phyloP scores from a whole-genome alignment of 2,888 invertebrate genomes.

The Ophioninae sp. region DNA sequence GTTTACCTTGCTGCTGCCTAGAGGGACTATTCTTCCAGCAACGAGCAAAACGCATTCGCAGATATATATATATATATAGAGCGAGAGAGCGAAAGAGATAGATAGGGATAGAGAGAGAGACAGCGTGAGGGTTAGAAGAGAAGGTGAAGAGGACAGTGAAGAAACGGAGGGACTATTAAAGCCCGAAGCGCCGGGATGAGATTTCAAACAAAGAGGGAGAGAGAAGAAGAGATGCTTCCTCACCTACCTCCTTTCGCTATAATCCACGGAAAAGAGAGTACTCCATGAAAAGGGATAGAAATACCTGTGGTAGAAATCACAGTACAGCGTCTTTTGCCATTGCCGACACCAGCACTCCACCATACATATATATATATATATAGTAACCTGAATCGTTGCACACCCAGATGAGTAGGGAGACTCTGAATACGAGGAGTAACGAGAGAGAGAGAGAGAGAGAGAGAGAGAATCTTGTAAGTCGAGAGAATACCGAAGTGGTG shows the following conservation, averaged over 20 bases:
- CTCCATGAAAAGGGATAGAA: constrained; percentile 1
- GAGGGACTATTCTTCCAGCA: constrained; percentile 26
- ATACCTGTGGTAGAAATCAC: constrained; percentile 5
- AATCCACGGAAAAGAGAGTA: constrained; percentile 28
- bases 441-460: too few species aligned
- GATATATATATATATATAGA: too few species aligned
- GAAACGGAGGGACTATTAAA: constrained; percentile 44
- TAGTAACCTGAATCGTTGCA: too few species aligned
- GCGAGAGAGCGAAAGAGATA: too few species aligned
- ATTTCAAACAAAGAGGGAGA: constrained; percentile 45
- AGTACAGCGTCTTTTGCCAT: constrained; percentile 43
- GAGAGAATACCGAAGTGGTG: neutral
- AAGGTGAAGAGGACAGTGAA: constrained; percentile 33
- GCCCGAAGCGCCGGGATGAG: constrained; percentile 44
- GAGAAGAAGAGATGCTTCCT: neutral
- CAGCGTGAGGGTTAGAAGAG: constrained; percentile 32
- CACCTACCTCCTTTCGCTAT: neutral
- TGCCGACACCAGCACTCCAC: constrained; percentile 35
- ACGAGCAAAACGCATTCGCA: constrained; percentile 35
- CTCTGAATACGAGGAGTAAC: neutral
- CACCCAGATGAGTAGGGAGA: neutral
- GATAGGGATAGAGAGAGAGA: too few species aligned
- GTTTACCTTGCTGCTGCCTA: constrained; percentile 23
- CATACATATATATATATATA: constrained; percentile 11
- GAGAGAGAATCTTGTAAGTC: too few species aligned